Evolutionary conservation across 1,140 invertebrate genomes (phyloP).

Genomic region (Trachymyrmex cornetzi): DNA sequence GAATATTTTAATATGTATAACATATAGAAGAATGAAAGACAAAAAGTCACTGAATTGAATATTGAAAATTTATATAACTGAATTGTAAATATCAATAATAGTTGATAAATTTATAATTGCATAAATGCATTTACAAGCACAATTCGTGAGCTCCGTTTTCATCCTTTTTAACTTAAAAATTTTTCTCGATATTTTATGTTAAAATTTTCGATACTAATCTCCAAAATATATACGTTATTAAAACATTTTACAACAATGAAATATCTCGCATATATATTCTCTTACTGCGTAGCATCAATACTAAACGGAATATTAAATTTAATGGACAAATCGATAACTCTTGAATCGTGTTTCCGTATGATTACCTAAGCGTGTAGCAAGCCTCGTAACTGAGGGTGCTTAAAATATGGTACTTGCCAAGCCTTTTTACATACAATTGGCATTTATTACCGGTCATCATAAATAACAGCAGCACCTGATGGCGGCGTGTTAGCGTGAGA

Average conservation of each 20-base stretch:
- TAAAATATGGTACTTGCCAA: neutral
- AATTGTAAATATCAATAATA: neutral
- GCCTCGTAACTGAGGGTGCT: neutral
- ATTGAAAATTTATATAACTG: neutral
- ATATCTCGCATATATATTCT: neutral
- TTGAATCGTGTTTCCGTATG: neutral
- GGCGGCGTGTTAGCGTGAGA: conserved; percentile 20
- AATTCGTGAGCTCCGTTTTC: neutral
- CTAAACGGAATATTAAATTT: neutral
- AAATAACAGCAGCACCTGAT: conserved; percentile 38
- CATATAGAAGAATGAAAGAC: neutral
- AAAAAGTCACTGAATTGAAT: neutral
- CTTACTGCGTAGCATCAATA: neutral
- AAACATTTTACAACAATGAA: neutral
- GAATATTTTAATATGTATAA: neutral
- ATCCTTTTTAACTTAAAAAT: neutral
- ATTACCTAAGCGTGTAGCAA: neutral
- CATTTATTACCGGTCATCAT: conserved; percentile 37
- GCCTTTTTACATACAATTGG: conserved; percentile 24
- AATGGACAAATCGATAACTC: conserved; percentile 8
- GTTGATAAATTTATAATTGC: too few relatives aligned
- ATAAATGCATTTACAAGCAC: neutral
- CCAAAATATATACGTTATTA: neutral
- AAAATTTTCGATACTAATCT: neutral
- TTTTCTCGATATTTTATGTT: neutral